Evolutionary conservation across 2,797 vertebrate genomes (phyloP), one percentile per base, ranked within the genome.

Genomic region (Acanthopagrus latus): DNA sequence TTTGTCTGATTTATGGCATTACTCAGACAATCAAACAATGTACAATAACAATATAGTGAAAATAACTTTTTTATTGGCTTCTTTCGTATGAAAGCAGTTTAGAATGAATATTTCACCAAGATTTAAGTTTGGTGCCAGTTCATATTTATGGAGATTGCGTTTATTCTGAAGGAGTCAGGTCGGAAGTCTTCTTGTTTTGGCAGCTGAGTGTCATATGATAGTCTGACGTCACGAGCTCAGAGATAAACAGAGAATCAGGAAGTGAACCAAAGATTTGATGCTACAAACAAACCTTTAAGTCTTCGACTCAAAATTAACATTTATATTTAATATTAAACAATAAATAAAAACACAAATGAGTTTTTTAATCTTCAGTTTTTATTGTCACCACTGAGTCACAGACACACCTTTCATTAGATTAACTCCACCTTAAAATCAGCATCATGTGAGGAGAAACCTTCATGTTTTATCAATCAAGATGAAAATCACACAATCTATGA

Each of bases 141-240:
- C 1, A 4, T 17, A 7, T 38, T 25, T 55, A 8, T 38, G 17
- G 3, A 20, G 5, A 33, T 13, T 16, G 4, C 44, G 56, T 64
- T 82, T 82, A 70, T 56, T 78, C 25, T 82, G 75, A 65, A 78
- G 29, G 47, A 33, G 2, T 2, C 20, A 3, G 20, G 3, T 5
- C 48, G 64, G 74, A 78, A 64, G 64, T 50, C 4, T 0, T 4
- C n/a, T n/a, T n/a, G n/a, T n/a, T n/a, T 3, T 43, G 18, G 6
- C 18, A 20, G 44, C 17, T 21, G 56, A 8, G 5, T 51, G 59
- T 78, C 75, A 70, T n/a, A 60, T 74, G 74, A 74, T 10, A 21
- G n/a, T 2, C 16, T 54, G 46, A 43, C 2, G 1, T 58, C 69
- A 82, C 14, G 9, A 74, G 79, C 43, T 18, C 29, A 5, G 3